phyloP scores from a whole-genome alignment of 2,113 vertebrate genomes.

The Brienomyrus brachyistius region DNA sequence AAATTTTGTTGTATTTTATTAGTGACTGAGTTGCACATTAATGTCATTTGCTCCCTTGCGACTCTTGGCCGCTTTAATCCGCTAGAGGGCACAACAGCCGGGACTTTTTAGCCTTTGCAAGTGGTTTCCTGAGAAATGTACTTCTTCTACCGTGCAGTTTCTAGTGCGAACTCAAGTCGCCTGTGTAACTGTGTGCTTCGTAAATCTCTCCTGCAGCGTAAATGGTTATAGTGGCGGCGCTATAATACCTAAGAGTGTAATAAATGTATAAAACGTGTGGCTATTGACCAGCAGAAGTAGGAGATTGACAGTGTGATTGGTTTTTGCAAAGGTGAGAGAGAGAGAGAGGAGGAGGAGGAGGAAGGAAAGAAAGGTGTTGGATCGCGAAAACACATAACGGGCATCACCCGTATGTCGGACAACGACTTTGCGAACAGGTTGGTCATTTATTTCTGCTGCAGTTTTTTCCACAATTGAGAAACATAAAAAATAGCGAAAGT shows the following conservation, averaged over 20 bases:
- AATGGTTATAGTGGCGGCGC: not conserved
- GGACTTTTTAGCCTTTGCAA: not conserved
- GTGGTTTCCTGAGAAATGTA: not conserved
- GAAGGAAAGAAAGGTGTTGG: constrained; percentile 2
- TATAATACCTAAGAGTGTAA: not conserved
- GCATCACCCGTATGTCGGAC: not conserved
- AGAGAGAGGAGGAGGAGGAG: not conserved
- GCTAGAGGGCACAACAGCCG: constrained; percentile 14
- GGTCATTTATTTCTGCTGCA: not conserved
- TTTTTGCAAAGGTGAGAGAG: not conserved
- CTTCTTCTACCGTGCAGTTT: not conserved
- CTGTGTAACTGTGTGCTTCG: not conserved
- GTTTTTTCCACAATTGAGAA: not conserved
- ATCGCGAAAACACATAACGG: constrained; percentile 1
- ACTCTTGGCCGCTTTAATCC: not conserved
- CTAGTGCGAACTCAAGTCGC: not conserved
- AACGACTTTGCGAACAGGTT: not conserved
- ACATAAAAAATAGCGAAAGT: not conserved
- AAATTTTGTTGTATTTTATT: not conserved
- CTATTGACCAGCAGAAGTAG: too few species aligned
- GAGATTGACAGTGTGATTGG: not conserved
- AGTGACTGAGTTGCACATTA: not conserved
- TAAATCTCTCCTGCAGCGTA: not conserved
- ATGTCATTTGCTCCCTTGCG: not conserved
- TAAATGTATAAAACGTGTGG: not conserved